Percentiles rank a stretch among this genome's conserved stretches.
Evolutionary conservation across 2,113 vertebrate genomes (phyloP).

Genomic region (Pionites leucogaster): DNA sequence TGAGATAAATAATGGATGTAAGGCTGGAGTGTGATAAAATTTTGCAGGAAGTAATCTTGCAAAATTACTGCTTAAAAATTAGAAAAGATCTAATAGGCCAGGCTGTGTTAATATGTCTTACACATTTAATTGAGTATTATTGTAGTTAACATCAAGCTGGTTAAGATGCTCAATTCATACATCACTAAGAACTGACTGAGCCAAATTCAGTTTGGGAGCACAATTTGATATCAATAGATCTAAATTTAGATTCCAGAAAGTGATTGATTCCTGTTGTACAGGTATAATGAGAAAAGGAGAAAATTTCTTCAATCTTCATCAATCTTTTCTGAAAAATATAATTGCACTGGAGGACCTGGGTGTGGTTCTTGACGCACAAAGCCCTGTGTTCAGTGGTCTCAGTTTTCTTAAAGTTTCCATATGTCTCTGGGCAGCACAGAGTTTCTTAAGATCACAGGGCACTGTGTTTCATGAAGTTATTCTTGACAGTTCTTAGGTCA

Average conservation of each 20-base stretch:
- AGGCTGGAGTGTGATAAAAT: background rate
- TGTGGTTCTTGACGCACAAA: background rate
- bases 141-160: background rate
- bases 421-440: background rate
- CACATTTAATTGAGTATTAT: background rate
- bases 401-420: background rate
- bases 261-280: background rate
- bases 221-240: background rate
- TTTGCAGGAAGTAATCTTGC: background rate
- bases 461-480: background rate
- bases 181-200: background rate
- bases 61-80: background rate
- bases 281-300: background rate
- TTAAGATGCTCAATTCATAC: background rate
- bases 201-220: background rate
- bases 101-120: background rate
- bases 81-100: background rate
- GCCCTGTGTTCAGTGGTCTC: background rate
- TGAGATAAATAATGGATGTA: background rate
- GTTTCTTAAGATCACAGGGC: background rate
- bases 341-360: background rate
- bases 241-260: background rate
- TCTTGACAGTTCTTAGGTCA: background rate
- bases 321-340: background rate
- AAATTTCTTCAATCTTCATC: background rate